Base-by-base conservation (phyloP, 2,888 invertebrate genomes). In the Lypha dubia region DNA sequence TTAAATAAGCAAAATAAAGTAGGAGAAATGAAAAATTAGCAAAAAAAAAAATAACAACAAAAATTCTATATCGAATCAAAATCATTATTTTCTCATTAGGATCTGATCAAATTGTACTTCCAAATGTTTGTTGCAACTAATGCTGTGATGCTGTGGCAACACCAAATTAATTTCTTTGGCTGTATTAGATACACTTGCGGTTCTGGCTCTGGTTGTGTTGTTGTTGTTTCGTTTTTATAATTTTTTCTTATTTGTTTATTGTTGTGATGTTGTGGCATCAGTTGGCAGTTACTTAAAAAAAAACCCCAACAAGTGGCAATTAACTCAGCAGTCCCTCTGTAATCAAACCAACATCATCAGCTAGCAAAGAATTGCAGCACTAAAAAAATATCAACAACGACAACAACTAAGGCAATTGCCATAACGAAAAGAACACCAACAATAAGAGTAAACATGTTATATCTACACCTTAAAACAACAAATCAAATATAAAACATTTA, bases 231-330 rank as follows among this genome's bases (percentile, higher is more conserved):
- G 13, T 73, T 35, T 62, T 56, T 68, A 15, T 71, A 76, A 73
- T 20, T 53, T 86, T 88, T 87, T 79, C 60, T 67, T 85, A 71
- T 73, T 81, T 87, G 80, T 86, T 88, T 86, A 82, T 75, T 83
- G 53, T 75, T 83, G 53, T 65, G 76, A 73, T 85, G 79, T 86
- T 88, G 87, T 86, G 88, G 88, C 88, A 90, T 89, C 89, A 89
- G 88, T 89, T 87, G 87, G 85, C 85, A 88, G 87, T 86, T 79
- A 75, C 62, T 80, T 76, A 75, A 83, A 76, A 83, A 77, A 83
- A 76, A 83, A 77, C 81, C 77, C 86, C 84, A 86, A 81, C 85
- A 83, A 85, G 86, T 86, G 85, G 87, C 86, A 85, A 87, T 87
- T 86, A 83, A 84, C 73, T 77, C 86, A 84, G 83, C 86, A 83